Base-by-base conservation (phyloP, 2,113 vertebrate species). In the Cavia aperea region DNA sequence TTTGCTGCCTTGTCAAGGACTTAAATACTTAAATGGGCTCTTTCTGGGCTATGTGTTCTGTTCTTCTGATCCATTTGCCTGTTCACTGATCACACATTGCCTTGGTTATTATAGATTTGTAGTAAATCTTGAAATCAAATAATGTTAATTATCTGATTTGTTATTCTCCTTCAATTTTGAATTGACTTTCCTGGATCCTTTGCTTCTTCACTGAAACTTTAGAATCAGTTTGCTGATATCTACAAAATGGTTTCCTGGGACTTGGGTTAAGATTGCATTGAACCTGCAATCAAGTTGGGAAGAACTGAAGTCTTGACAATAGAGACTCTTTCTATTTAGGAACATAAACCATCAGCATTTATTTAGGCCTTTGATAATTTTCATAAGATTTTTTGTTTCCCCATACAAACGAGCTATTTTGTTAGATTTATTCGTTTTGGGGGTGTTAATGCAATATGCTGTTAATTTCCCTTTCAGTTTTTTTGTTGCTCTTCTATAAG, bases 401-500 rank as follows among this genome's bases (percentile, higher is more conserved):
- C 60, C 58, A n/a, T 68, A 86, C 39, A 36, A 62, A 75, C 36
- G 24, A 68, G 12, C 54, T 75, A 63, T 68, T 77, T 92, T 89
- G 9, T 81, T 86, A 77, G 39, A 81, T 62, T 86, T 89, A 54
- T 82, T 78, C 15, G 51, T 78, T 31, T 75, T 72, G 26, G 23
- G 8, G 8, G 12, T 81, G n/a, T 58, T 83, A 79, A 65, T 77
- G 36, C 79, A 51, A 86, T 58, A 43, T 54, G 58, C 26, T 60
- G 79, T 95, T 93, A 63, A 65, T 79, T 88, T 91, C 72, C 63
- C 65, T 65, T 73, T 72, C 63, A 13, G 65, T 31, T 91, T 88
- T 18, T 31, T 88, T 23, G 23, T 72, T 85, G 72, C 26, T 46
- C 56, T 36, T 49, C 46, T 86, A 15, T 43, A 92, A 7, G 21